phyloP scores from a whole-genome alignment of 2,888 invertebrate species.

The Lamproptera curius region DNA sequence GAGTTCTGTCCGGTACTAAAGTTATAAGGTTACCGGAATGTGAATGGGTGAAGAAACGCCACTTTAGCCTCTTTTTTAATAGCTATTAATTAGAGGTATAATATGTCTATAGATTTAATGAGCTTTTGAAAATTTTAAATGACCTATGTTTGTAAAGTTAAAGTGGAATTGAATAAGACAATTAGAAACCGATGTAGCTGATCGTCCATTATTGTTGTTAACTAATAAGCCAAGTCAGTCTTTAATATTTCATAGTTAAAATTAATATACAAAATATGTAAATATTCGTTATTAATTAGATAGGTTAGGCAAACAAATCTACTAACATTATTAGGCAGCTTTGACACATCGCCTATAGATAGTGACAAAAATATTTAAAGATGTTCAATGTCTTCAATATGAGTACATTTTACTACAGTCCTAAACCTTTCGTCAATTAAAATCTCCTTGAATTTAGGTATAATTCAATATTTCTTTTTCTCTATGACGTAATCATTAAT shows the following conservation, averaged over 20 bases:
- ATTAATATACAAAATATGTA: conserved; percentile 11
- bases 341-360: neutral
- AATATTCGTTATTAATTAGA: conserved; percentile 12
- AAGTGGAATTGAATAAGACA: conserved; percentile 29
- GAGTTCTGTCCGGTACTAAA: conserved; percentile 62
- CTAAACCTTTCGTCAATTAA: neutral
- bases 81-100: conserved; percentile 4
- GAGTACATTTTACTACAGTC: neutral
- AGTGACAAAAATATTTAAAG: neutral
- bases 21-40: conserved; percentile 60
- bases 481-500: too few relatives aligned
- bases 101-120: conserved; percentile 25
- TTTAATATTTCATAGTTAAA: conserved; percentile 3
- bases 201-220: conserved; percentile 15
- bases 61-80: conserved; percentile 54
- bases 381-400: neutral
- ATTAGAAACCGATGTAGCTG: conserved; percentile 14
- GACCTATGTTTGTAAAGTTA: conserved; percentile 24
- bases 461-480: too few relatives aligned
- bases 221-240: neutral
- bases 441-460: too few relatives aligned
- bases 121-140: conserved; percentile 45
- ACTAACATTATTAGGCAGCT: conserved; percentile 7
- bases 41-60: conserved; percentile 68
- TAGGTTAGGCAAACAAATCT: conserved; percentile 9